These are phyloP conservation scores for Catonia carolina DNA, from an alignment of 2,888 invertebrate genomes.

Conservation along the genomic window DNA sequence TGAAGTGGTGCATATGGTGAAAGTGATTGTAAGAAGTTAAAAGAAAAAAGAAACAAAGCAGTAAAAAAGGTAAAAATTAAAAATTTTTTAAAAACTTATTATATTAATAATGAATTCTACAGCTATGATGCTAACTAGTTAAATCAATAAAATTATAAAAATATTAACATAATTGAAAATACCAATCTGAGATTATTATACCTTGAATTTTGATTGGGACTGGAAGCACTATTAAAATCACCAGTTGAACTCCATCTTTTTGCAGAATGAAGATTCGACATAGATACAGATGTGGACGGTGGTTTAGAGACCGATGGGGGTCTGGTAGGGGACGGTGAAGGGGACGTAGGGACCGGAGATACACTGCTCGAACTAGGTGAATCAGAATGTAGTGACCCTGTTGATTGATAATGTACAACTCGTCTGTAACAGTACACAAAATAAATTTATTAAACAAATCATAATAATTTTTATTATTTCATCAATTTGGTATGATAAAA, in stretches of 20 bases:
- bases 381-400: slow-evolving; percentile 67
- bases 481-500: not conserved
- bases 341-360: slow-evolving; percentile 65
- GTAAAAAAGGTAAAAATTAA: too few species aligned
- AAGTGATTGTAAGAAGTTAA: too few species aligned
- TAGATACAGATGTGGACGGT: slow-evolving; percentile 30
- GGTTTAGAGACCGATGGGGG: slow-evolving; percentile 30
- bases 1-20: too few species aligned
- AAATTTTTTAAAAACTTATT: too few species aligned
- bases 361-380: slow-evolving; percentile 70
- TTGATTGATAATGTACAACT: slow-evolving; percentile 75
- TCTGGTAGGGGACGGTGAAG: slow-evolving; percentile 41
- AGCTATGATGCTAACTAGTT: too few species aligned
- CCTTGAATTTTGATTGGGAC: slow-evolving; percentile 44
- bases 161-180: too few species aligned
- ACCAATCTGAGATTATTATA: too few species aligned
- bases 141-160: too few species aligned
- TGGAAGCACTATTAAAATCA: slow-evolving; percentile 58
- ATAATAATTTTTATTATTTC: too few species aligned
- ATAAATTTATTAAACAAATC: too few species aligned
- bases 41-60: too few species aligned
- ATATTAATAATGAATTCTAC: too few species aligned
- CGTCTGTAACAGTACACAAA: slow-evolving; percentile 50
- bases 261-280: slow-evolving; percentile 48
- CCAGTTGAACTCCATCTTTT: slow-evolving; percentile 80